phyloP scores from a whole-genome alignment of 2,113 vertebrate genomes.

The Ceyx cyanopectus region DNA sequence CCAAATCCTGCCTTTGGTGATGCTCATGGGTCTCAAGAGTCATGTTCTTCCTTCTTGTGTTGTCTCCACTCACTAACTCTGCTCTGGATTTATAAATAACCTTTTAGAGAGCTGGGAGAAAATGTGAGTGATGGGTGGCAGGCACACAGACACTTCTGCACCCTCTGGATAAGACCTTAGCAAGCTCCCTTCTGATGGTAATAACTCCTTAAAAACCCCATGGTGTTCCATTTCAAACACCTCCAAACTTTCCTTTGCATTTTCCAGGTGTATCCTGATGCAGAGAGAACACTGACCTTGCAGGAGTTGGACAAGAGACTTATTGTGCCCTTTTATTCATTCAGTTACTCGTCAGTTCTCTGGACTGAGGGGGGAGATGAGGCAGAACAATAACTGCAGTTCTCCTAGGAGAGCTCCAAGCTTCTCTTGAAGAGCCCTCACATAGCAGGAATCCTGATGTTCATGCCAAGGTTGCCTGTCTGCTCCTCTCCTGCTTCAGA shows the following conservation, averaged over 20 bases:
- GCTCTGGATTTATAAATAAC: neutral
- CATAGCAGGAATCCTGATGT: neutral
- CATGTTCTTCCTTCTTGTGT: neutral
- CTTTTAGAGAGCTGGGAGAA: neutral
- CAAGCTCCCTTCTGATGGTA: neutral
- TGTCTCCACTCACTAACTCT: neutral
- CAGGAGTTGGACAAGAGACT: neutral
- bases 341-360: neutral
- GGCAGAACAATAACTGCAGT: neutral
- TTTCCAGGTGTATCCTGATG: neutral
- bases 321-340: neutral
- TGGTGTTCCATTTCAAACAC: neutral
- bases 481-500: neutral
- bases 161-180: neutral
- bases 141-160: neutral
- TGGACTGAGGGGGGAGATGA: neutral
- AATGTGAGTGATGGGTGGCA: neutral
- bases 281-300: neutral
- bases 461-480: neutral
- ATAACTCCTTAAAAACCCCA: neutral
- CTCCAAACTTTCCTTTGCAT: neutral
- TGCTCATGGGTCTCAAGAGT: neutral
- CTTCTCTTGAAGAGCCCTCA: neutral
- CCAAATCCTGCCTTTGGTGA: neutral
- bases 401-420: neutral